These are phyloP conservation scores for Sabellastarte sp. DNA, from an alignment of 2,888 invertebrate species.

Conservation along the genomic window DNA sequence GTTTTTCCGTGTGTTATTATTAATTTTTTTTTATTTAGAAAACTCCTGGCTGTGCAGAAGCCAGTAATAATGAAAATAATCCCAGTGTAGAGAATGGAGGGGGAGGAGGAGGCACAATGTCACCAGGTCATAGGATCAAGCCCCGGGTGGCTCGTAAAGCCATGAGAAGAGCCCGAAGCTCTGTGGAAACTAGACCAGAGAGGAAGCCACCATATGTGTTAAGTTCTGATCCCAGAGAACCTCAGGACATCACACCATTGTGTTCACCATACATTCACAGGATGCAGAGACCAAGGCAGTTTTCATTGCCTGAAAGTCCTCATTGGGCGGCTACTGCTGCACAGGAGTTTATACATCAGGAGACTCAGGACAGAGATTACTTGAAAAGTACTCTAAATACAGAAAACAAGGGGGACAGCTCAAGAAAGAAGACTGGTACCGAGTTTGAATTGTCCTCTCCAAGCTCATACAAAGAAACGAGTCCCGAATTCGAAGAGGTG, in stretches of 20 bases:
- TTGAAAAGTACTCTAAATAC: not conserved
- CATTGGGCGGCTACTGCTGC: not conserved
- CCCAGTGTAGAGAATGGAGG: too few relatives aligned
- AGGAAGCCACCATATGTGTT: not conserved
- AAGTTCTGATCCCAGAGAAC: slow-evolving; percentile 13
- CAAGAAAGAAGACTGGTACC: not conserved
- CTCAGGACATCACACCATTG: slow-evolving; percentile 6
- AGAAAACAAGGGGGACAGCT: not conserved
- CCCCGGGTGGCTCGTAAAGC: slow-evolving; percentile 23
- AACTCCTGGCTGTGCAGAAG: too few relatives aligned
- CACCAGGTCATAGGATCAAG: too few relatives aligned
- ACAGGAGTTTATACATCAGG: not conserved
- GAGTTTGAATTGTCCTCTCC: slow-evolving; percentile 7
- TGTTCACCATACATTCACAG: slow-evolving; percentile 1
- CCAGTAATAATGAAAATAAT: too few relatives aligned
- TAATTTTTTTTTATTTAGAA: too few relatives aligned
- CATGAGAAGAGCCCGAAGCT: slow-evolving; percentile 45
- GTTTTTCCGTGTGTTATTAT: too few relatives aligned
- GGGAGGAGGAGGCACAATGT: too few relatives aligned
- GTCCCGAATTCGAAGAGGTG: slow-evolving; percentile 22
- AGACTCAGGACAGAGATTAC: not conserved
- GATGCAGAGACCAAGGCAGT: not conserved
- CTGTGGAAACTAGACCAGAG: slow-evolving; percentile 28
- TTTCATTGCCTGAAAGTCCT: not conserved
- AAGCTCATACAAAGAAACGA: slow-evolving; percentile 27